These are phyloP conservation scores for Puffinus mauretanicus DNA, from an alignment of 2,113 vertebrate genomes.

Conservation along the genomic window DNA sequence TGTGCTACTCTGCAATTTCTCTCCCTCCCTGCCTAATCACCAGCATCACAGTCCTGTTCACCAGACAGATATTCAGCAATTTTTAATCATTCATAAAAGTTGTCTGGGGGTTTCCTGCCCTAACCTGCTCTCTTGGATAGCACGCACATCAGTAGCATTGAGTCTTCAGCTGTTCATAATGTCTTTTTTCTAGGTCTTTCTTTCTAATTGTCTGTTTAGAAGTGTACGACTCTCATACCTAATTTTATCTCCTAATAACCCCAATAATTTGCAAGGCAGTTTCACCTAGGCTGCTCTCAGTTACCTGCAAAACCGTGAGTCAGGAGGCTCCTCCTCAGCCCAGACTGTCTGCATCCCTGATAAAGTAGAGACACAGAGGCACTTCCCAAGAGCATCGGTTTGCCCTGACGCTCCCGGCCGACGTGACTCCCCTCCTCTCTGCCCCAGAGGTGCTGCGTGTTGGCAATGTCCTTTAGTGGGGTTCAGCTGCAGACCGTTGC, in stretches of 20 bases:
- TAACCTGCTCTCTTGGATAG: neutral
- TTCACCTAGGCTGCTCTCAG: neutral
- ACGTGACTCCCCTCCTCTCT: rapidly evolving
- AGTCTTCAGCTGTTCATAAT: no score
- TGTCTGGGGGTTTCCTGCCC: neutral
- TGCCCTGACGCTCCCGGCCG: neutral
- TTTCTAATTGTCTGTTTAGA: neutral
- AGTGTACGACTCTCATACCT: rapidly evolving
- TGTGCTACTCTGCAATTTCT: neutral
- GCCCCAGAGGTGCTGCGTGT: neutral
- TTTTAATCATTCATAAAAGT: neutral
- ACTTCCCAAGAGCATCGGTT: neutral
- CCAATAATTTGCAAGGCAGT: neutral
- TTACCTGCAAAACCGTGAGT: neutral
- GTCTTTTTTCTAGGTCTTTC: neutral
- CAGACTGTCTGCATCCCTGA: neutral
- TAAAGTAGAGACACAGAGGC: neutral
- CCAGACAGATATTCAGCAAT: neutral
- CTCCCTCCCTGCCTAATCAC: neutral
- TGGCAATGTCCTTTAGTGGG: neutral
- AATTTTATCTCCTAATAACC: neutral
- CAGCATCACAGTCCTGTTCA: neutral
- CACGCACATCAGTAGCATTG: rapidly evolving
- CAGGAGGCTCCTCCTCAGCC: neutral
- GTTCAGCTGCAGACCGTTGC: neutral